phyloP scores from a whole-genome alignment of 1,140 invertebrate genomes.

The Sarcophaga bullata region DNA sequence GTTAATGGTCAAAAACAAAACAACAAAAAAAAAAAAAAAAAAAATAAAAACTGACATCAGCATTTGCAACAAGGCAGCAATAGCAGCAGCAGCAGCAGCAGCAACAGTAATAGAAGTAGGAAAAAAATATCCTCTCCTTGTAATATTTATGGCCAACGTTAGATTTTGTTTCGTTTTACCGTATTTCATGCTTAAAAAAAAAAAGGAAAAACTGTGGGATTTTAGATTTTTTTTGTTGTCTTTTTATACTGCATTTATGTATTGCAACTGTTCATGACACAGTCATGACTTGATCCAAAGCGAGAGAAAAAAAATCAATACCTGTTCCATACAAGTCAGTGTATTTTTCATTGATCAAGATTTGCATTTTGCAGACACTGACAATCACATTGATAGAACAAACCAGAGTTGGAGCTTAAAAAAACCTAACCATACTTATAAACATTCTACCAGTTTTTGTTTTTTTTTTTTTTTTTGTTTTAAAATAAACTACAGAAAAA shows the following conservation, averaged over 20 bases:
- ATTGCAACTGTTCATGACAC: slow-evolving; percentile 15
- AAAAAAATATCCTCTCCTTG: no score
- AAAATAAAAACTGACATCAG: slow-evolving; percentile 19
- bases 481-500: no score
- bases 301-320: not conserved
- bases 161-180: not conserved
- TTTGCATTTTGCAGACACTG: slow-evolving; percentile 3
- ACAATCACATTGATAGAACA: no score
- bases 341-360: slow-evolving; percentile 16
- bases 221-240: not conserved
- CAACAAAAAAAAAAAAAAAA: not conserved
- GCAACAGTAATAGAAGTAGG: no score
- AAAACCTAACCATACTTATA: no score
- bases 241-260: not conserved
- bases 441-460: no score
- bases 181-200: not conserved
- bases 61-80: not conserved
- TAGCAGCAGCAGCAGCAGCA: no score
- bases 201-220: not conserved
- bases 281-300: not conserved
- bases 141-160: slow-evolving; percentile 8
- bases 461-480: no score
- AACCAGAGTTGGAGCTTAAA: no score
- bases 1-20: not conserved
- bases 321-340: not conserved